Conservation (phyloP, 2,888 invertebrate species). For the Orgyia antiqua region DNA sequence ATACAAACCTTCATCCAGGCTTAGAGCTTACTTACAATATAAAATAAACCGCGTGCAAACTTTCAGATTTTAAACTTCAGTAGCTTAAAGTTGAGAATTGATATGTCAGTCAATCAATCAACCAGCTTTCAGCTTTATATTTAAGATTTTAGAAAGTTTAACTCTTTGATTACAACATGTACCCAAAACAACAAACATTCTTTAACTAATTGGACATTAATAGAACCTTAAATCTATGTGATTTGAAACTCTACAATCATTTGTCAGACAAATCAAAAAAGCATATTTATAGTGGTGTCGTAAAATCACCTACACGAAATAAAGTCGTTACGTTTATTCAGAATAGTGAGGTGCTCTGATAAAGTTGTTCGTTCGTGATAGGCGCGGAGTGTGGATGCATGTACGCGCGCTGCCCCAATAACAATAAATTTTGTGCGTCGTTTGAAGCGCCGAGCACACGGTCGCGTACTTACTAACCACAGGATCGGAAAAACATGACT, state of each 20-base stretch:
- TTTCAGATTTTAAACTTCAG: too few species aligned
- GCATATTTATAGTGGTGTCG: constrained; percentile 30
- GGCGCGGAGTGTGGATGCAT: constrained; percentile 75
- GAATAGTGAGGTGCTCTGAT: constrained; percentile 55
- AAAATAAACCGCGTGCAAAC: too few species aligned
- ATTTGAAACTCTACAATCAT: constrained; percentile 10
- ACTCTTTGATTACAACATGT: not conserved
- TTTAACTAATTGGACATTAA: constrained; percentile 8
- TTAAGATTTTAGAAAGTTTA: not conserved
- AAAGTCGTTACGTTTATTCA: constrained; percentile 46
- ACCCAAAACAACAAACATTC: constrained; percentile 2
- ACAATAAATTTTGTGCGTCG: constrained; percentile 74
- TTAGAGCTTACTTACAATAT: too few species aligned
- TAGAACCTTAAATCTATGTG: constrained; percentile 5
- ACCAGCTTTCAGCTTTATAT: too few species aligned
- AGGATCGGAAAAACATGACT: too few species aligned
- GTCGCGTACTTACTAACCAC: constrained; percentile 13
- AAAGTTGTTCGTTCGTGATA: constrained; percentile 73
- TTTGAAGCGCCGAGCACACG: constrained; percentile 62
- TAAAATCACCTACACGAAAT: constrained; percentile 39
- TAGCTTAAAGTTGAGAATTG: too few species aligned
- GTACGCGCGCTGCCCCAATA: constrained; percentile 72
- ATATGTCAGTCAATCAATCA: too few species aligned
- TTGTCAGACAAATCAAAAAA: constrained; percentile 43
- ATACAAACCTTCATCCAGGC: too few species aligned